Conservation (phyloP, 2,113 vertebrate genomes). For the Oreochromis aureus region DNA sequence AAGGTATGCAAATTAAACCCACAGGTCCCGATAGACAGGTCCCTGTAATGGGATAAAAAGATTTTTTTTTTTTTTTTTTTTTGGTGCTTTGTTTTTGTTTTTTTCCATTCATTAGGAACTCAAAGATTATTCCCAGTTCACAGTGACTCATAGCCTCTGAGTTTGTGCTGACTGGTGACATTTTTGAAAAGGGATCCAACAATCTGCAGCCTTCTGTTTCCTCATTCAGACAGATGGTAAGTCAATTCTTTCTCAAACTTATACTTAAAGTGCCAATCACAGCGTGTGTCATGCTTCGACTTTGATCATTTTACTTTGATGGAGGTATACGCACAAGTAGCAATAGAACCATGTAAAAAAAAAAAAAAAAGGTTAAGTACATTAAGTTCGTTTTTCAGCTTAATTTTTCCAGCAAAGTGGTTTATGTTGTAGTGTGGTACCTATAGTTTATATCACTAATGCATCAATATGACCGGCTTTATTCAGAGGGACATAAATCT, state of each 20-base stretch:
- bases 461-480: neutral
- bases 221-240: neutral
- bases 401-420: neutral
- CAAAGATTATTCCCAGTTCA: neutral
- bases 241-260: neutral
- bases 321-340: neutral
- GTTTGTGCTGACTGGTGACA: neutral
- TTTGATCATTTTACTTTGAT: neutral
- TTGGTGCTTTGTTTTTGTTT: neutral
- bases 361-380: neutral
- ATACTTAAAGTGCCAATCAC: neutral
- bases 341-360: neutral
- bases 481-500: neutral
- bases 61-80: rapidly evolving
- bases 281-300: neutral
- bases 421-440: neutral
- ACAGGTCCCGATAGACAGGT: neutral
- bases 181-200: neutral
- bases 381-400: neutral
- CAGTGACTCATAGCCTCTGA: neutral
- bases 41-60: neutral
- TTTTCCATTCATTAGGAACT: neutral
- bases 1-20: neutral
- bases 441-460: neutral
- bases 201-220: neutral